Evolutionary conservation across 2,797 vertebrate species (phyloP), one percentile per base, ranked within the genome.

Genomic region (Microctenopoma lineatum): DNA sequence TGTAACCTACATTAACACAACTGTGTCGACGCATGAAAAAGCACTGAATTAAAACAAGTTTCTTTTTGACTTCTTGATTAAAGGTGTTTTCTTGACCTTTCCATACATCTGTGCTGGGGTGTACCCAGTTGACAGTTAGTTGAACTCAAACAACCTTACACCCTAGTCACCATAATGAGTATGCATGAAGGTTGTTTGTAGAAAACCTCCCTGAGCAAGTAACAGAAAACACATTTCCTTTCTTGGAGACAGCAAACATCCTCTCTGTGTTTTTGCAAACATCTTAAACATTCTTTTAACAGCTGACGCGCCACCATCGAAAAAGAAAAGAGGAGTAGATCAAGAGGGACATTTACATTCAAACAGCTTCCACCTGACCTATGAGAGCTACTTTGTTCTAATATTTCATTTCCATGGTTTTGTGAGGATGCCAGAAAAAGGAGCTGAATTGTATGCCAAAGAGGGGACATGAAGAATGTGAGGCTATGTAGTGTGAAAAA

Each of bases 191-290:
- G 79, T 4, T 70, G 59, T 64, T 79, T 59, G 46, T 51, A 64
- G 44, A 84, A 83, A 84, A 73, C 54, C 65, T 81, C 66, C 62
- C 68, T 8, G 15, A 81, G 73, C 63, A 66, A 47, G 10, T 77
- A 47, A 58, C 47, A 73, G 46, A 84, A 73, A 52, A 69, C 18
- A 79, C 69, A 78, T 84, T 87, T 89, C 81, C 84, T 81, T 81
- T 87, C 70, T 45, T 62, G 51, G 60, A 82, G 48, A 59, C 45
- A 7, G 52, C 57, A 81, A 79, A 82, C 71, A 78, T 79, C 62
- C 70, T 75, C 52, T 41, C 54, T 45, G 6, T 7, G 38, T 52
- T 46, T 75, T 66, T 32, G 55, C 52, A 76, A 71, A 73, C 55
- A 47, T 70, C 25, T 74, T 63, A 50, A 11, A 38, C 46, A 64